These are phyloP conservation scores for Lagenorhynchus albirostris DNA, from an alignment of 2,113 vertebrate species.

Conservation along the genomic window DNA sequence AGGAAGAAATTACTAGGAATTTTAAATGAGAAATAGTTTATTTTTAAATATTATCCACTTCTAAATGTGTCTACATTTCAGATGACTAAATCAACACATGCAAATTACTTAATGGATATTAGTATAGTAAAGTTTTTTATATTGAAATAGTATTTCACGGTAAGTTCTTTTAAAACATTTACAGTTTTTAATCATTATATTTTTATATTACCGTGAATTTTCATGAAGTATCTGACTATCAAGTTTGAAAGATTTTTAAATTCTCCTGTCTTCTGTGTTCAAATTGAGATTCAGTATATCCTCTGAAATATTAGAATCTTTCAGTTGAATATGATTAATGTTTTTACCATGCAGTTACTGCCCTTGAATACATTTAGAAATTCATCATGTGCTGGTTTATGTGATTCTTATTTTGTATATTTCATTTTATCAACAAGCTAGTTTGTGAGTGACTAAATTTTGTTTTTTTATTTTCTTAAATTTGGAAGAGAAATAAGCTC, in stretches of 20 bases:
- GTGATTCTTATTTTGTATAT: neutral
- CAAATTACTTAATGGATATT: neutral
- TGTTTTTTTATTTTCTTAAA: constrained; percentile 29
- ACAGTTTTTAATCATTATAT: neutral
- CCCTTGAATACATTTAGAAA: constrained; percentile 8
- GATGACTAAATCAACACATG: neutral
- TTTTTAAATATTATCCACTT: neutral
- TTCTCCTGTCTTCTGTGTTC: neutral
- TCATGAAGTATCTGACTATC: neutral
- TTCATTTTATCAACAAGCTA: neutral
- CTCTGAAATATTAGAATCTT: neutral
- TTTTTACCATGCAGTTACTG: neutral
- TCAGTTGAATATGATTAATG: neutral
- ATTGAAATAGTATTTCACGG: constrained; percentile 4
- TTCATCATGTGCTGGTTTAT: neutral
- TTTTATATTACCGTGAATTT: constrained; percentile 29
- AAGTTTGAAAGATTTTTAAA: neutral
- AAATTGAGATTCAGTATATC: neutral
- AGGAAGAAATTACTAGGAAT: neutral
- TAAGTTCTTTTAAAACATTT: constrained; percentile 19
- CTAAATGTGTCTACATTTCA: neutral
- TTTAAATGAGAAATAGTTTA: constrained; percentile 28
- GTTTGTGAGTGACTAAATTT: constrained; percentile 1
- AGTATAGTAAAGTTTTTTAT: constrained; percentile 37
- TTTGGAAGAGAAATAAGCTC: constrained; percentile 6